Evolutionary conservation across 2,888 invertebrate species (phyloP).

Genomic region (Tenodera sinensis): DNA sequence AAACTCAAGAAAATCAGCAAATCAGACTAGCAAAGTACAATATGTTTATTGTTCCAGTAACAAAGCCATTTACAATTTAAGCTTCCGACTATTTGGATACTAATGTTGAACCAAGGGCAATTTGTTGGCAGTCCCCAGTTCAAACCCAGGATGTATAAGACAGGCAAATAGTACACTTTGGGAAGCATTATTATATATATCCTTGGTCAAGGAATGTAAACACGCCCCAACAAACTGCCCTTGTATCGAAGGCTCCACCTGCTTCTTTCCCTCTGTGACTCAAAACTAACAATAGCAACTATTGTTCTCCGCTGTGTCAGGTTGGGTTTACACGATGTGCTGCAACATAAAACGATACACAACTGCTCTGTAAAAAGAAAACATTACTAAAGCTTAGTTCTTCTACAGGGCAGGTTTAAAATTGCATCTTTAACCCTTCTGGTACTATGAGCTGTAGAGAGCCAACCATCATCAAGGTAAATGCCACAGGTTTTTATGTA

Average conservation of each 20-base stretch:
- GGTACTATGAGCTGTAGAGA: too few species aligned
- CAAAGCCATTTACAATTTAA: not conserved
- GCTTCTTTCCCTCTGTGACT: not conserved
- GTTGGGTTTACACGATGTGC: constrained; percentile 48
- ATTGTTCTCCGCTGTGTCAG: constrained; percentile 38
- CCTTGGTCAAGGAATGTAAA: too few species aligned
- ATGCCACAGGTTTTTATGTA: too few species aligned
- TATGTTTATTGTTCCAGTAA: not conserved
- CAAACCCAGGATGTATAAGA: not conserved
- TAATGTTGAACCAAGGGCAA: not conserved
- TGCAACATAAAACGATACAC: constrained; percentile 35
- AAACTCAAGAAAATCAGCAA: not conserved
- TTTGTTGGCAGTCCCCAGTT: not conserved
- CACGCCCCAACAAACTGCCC: not conserved
- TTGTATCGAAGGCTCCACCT: not conserved
- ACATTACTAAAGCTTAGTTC: too few species aligned
- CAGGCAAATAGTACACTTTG: not conserved
- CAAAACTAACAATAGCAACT: not conserved
- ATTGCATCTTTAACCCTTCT: too few species aligned
- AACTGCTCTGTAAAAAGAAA: not conserved
- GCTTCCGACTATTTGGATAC: not conserved
- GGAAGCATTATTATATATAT: too few species aligned
- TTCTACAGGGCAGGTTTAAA: too few species aligned
- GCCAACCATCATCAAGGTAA: too few species aligned
- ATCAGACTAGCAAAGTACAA: not conserved